Evolutionary conservation across 2,888 invertebrate genomes (phyloP).

Genomic region (Agriopis aurantiaria): DNA sequence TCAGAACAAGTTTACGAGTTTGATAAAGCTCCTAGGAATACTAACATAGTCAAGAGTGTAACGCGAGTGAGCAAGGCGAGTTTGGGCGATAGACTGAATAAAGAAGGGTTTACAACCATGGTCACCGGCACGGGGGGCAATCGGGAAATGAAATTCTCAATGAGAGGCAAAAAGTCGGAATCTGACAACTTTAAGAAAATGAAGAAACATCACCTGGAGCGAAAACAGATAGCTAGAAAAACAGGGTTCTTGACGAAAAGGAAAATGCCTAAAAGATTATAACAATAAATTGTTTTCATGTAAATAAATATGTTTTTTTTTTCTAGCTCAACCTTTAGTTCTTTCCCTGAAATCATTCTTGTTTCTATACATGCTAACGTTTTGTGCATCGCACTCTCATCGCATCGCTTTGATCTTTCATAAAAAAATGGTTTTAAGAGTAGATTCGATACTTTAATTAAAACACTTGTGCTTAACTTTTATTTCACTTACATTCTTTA

Average conservation of each 20-base stretch:
- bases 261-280: slow-evolving; percentile 62
- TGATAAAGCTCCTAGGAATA: slow-evolving; percentile 82
- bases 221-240: slow-evolving; percentile 87
- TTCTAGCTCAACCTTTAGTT: not conserved
- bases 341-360: not conserved
- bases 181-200: slow-evolving; percentile 86
- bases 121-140: slow-evolving; percentile 89
- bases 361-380: not conserved
- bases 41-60: slow-evolving; percentile 79
- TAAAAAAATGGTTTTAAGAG: not conserved
- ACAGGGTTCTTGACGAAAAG: slow-evolving; percentile 77
- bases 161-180: slow-evolving; percentile 85
- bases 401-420: no score
- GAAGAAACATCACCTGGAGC: slow-evolving; percentile 89
- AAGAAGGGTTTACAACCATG: slow-evolving; percentile 83
- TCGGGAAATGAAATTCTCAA: slow-evolving; percentile 92
- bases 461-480: not conserved
- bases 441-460: not conserved
- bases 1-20: slow-evolving; percentile 64
- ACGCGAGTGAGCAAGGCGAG: slow-evolving; percentile 87
- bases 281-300: slow-evolving; percentile 33
- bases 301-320: slow-evolving; percentile 1
- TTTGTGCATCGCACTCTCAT: not conserved
- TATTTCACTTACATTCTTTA: slow-evolving; percentile 33
- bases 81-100: slow-evolving; percentile 90